Percentiles rank a stretch among this genome's conserved stretches.
Evolutionary conservation across 2,113 vertebrate genomes (phyloP).

Genomic region (Phalacrocorax brasilianus): DNA sequence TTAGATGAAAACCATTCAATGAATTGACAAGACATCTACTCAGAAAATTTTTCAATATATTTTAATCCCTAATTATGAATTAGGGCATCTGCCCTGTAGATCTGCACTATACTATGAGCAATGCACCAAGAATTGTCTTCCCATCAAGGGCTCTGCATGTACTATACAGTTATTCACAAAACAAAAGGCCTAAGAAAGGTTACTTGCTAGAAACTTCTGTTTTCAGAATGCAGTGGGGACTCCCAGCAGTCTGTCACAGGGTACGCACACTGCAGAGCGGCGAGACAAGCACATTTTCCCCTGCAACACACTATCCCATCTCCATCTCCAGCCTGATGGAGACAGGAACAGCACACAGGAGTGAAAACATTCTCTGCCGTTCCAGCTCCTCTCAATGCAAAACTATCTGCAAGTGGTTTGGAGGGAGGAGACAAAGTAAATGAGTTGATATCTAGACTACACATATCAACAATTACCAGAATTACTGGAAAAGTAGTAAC

Average conservation of each 20-base stretch:
- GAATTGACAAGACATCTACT: not conserved
- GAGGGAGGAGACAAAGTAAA: not conserved
- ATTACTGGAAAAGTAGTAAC: not conserved
- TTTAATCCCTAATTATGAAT: not conserved
- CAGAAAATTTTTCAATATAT: not conserved
- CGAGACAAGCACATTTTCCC: not conserved
- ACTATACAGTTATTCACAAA: not conserved
- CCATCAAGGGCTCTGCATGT: not conserved
- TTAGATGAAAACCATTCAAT: not conserved
- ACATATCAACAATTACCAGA: not conserved
- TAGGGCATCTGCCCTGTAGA: not conserved
- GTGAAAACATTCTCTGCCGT: not conserved
- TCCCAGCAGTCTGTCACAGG: not conserved
- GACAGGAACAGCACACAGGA: not conserved
- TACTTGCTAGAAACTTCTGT: not conserved
- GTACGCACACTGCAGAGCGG: not conserved
- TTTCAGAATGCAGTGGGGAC: not conserved
- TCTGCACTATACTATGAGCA: not conserved
- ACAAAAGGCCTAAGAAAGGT: not conserved
- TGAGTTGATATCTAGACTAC: not conserved
- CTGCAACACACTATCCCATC: not conserved
- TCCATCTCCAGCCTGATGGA: not conserved
- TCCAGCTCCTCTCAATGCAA: not conserved
- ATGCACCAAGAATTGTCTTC: not conserved
- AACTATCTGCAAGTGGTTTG: not conserved